A percentile compares a stretch with the other conserved stretches of the same genome.
Conservation (phyloP, 2,113 vertebrate species). For the Hyperopisus bebe region DNA sequence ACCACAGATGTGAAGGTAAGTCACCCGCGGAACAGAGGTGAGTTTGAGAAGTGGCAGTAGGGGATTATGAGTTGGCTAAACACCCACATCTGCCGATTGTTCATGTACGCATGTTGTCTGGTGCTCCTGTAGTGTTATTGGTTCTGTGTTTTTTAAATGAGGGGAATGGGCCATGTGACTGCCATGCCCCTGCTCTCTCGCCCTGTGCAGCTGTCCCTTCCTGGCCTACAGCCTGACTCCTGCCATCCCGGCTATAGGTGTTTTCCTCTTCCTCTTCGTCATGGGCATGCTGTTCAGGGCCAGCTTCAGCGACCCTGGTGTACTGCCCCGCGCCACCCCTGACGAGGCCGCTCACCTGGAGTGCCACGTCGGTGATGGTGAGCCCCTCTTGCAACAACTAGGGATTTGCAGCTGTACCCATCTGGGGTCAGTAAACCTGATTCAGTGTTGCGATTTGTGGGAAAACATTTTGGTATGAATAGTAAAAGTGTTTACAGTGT, state of each 20-base stretch:
- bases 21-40: not conserved
- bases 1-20: not conserved
- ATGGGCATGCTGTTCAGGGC: constrained; percentile 86
- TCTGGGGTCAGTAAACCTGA: not conserved
- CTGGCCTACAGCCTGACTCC: constrained; percentile 81
- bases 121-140: not conserved
- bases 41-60: not conserved
- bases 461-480: not conserved
- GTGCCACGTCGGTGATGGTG: constrained; percentile 81
- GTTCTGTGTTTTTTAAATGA: not conserved
- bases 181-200: not conserved
- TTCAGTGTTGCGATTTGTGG: not conserved
- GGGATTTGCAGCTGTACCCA: not conserved
- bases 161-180: not conserved
- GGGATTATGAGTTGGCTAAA: not conserved
- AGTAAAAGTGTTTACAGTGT: not conserved
- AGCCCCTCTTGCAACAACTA: not conserved
- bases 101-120: not conserved
- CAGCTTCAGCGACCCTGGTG: constrained; percentile 90
- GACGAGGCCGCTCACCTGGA: constrained; percentile 89
- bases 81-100: not conserved
- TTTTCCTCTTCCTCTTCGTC: constrained; percentile 84
- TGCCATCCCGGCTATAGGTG: constrained; percentile 79
- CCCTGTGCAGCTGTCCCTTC: constrained; percentile 75
- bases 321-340: constrained; percentile 82